These are phyloP conservation scores for Ophion costatus DNA, from an alignment of 2,888 invertebrate genomes.

Conservation along the genomic window DNA sequence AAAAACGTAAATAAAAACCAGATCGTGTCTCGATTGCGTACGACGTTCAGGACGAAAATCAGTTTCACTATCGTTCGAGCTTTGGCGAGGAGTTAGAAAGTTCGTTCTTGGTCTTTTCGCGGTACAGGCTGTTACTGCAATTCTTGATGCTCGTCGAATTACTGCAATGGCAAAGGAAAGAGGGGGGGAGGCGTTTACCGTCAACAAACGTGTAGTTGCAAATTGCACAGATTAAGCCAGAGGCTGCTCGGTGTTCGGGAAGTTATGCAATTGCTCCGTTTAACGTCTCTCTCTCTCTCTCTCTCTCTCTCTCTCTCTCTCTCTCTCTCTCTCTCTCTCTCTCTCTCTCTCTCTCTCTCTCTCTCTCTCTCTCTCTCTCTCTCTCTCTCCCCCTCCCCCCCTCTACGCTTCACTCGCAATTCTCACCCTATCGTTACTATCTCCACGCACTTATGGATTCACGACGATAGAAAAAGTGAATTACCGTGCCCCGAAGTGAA, in stretches of 20 bases:
- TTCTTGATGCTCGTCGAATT: slow-evolving; percentile 62
- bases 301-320: neutral
- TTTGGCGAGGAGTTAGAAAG: slow-evolving; percentile 64
- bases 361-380: slow-evolving; percentile 13
- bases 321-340: slow-evolving; percentile 23
- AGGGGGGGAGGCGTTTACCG: slow-evolving; percentile 61
- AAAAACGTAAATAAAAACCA: neutral
- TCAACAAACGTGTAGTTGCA: slow-evolving; percentile 67
- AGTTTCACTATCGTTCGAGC: slow-evolving; percentile 45
- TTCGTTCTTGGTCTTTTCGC: slow-evolving; percentile 50
- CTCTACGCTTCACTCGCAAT: slow-evolving; percentile 22
- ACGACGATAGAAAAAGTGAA: slow-evolving; percentile 25
- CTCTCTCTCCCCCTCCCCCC: neutral
- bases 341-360: slow-evolving; percentile 15
- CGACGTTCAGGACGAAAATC: slow-evolving; percentile 6
- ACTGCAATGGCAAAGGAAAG: neutral
- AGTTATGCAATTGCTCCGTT: slow-evolving; percentile 70
- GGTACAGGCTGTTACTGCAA: slow-evolving; percentile 66
- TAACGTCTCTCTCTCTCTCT: slow-evolving; percentile 45
- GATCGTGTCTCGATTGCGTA: neutral
- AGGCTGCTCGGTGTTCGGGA: slow-evolving; percentile 46
- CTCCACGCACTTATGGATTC: slow-evolving; percentile 36
- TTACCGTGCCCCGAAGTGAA: neutral
- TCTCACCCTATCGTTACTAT: slow-evolving; percentile 54
- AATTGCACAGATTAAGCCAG: slow-evolving; percentile 68